Base-by-base conservation (phyloP, 2,113 vertebrate species). In the Macrotus californicus region DNA sequence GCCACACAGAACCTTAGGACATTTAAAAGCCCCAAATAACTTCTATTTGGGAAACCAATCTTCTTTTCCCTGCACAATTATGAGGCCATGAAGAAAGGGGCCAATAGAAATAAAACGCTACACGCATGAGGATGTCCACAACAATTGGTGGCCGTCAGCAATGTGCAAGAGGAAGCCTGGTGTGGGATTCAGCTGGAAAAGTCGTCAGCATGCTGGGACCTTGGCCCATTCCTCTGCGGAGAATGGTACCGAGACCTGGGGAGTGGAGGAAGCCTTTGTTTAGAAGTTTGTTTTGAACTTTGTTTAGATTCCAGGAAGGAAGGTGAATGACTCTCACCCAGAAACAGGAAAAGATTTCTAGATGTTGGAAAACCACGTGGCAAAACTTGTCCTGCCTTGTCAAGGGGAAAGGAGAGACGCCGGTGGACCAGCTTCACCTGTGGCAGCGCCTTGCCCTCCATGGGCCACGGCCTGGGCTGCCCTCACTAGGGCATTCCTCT, bases 231-330 rank as follows among this genome's bases (percentile, higher is more conserved):
- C 54, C 77, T 79, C n/a, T 31, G 54, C 24, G 66, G 48, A 56
- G 70, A 73, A 59, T 73, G 46, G 48, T 29, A 9, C 14, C 0
- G 16, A 84, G 70, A 59, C 69, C 36, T 41, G 46, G 31, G n/a
- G 82, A 90, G 61, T 70, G 29, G 72, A 88, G 19, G 77, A 14
- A 7, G 46, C 12, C 21, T 91, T 95, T 95, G 94, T 87, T 93
- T 43, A 50, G 76, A 87, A 73, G 48, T 93, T 72, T 91, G 77
- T 95, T 88, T 89, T 93, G 61, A 72, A 66, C 85, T 50, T 84
- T 84, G 43, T 93, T 96, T 91, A 87, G 87, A 66, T 66, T 93
- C 64, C 96, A 93, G 93, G 96, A 95, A 95, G 34, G 26, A 26
- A 59, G 87, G 39, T 52, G 43, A 66, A 56, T 21, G 79, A 9